A percentile compares a stretch with the other conserved stretches of the same genome.
These are phyloP conservation scores for Lepidurus packardi DNA, from an alignment of 1,140 invertebrate species.

Conservation along the genomic window DNA sequence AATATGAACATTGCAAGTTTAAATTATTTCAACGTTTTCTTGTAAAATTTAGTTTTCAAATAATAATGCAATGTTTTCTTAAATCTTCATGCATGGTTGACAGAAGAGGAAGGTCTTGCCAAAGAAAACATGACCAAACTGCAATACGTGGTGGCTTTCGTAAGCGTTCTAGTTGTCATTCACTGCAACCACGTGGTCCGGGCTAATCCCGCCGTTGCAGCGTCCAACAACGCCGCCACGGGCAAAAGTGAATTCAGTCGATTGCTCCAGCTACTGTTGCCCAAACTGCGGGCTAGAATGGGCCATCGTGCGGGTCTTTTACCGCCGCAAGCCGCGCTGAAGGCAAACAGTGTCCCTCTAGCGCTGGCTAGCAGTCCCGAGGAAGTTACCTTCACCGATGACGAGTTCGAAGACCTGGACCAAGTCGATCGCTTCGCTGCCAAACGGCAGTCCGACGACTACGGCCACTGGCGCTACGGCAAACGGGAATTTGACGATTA, in stretches of 20 bases:
- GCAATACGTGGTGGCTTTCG: background rate
- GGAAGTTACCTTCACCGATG: constrained; percentile 48
- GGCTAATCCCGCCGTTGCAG: background rate
- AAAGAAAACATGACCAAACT: background rate
- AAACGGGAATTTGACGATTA: constrained; percentile 60
- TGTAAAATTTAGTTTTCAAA: no score
- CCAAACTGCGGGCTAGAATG: background rate
- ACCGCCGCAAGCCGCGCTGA: background rate
- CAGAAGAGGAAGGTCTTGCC: no score
- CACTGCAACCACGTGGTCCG: background rate
- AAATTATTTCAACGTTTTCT: no score
- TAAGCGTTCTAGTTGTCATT: background rate
- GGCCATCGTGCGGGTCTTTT: background rate
- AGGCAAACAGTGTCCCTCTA: background rate
- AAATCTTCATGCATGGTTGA: no score
- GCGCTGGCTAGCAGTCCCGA: background rate
- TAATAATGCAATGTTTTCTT: no score
- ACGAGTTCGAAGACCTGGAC: constrained; percentile 52
- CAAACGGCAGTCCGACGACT: constrained; percentile 57
- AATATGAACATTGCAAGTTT: no score
- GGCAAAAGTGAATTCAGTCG: background rate
- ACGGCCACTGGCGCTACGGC: constrained; percentile 57
- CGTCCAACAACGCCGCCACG: background rate
- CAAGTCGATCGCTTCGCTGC: constrained; percentile 1
- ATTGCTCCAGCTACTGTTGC: background rate